These are phyloP conservation scores for Hystrix brachyura DNA, from an alignment of 2,113 vertebrate species.

Conservation along the genomic window DNA sequence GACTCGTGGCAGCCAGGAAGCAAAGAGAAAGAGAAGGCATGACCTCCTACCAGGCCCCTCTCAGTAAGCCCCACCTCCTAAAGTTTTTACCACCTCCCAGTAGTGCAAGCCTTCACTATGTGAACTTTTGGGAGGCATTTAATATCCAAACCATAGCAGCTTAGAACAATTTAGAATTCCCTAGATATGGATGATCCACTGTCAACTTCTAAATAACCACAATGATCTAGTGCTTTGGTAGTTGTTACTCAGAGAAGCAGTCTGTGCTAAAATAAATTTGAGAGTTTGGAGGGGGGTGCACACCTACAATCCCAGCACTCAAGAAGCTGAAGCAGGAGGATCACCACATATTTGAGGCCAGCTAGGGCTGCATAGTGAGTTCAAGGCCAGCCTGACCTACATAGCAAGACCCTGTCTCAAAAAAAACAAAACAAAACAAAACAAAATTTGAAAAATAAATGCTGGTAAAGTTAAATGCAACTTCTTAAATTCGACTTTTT, in stretches of 20 bases:
- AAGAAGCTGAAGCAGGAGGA: too few relatives aligned
- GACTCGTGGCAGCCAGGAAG: background rate
- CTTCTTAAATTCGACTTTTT: background rate
- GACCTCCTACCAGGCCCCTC: background rate
- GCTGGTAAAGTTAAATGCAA: background rate
- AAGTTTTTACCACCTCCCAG: background rate
- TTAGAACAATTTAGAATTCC: background rate
- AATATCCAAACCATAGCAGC: background rate
- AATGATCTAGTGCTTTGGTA: background rate
- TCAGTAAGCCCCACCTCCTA: background rate
- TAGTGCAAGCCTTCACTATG: background rate
- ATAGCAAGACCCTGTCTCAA: background rate
- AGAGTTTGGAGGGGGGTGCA: background rate
- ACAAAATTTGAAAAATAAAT: background rate
- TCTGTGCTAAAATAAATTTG: background rate
- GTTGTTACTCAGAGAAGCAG: conserved; percentile 19
- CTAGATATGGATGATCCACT: background rate
- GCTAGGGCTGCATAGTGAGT: background rate
- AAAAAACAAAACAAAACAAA: background rate
- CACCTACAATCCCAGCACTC: too few relatives aligned
- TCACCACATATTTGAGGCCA: too few relatives aligned
- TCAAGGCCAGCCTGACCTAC: background rate
- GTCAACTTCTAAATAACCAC: background rate
- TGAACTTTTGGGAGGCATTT: background rate
- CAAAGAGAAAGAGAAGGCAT: background rate